phyloP scores from a whole-genome alignment of 2,113 vertebrate species.

The Galbula dea region DNA sequence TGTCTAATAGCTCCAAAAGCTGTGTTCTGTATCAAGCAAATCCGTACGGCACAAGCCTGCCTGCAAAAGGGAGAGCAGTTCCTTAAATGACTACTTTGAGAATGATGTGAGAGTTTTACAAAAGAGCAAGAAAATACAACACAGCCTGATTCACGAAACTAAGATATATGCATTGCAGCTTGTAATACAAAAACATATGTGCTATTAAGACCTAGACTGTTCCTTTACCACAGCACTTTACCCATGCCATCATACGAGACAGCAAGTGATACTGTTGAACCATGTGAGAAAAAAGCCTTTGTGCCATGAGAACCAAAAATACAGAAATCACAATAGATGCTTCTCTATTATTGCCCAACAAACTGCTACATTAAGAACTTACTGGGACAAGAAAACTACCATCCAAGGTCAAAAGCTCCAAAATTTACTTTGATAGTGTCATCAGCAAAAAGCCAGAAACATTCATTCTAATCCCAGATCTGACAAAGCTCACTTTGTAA shows the following conservation, averaged over 20 bases:
- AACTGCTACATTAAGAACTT: neutral
- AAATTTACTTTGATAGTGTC: neutral
- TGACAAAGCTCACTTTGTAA: neutral
- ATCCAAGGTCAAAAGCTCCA: neutral
- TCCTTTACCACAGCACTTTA: neutral
- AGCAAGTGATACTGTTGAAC: neutral
- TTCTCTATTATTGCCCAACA: neutral
- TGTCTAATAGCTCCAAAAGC: constrained; percentile 8
- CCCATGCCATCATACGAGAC: neutral
- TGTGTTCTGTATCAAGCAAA: constrained; percentile 21
- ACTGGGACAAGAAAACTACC: neutral
- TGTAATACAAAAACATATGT: neutral
- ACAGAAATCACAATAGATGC: neutral
- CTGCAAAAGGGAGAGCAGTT: constrained; percentile 5
- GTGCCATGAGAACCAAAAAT: neutral
- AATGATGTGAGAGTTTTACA: neutral
- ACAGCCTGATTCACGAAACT: neutral
- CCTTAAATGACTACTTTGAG: neutral
- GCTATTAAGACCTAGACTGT: neutral
- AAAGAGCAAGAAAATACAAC: neutral
- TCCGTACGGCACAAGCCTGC: neutral
- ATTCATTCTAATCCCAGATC: neutral
- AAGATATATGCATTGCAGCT: neutral
- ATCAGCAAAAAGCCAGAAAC: constrained; percentile 13
- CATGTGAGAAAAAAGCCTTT: neutral